Conservation (phyloP, 2,797 vertebrate genomes). For the Champsocephalus gunnari region DNA sequence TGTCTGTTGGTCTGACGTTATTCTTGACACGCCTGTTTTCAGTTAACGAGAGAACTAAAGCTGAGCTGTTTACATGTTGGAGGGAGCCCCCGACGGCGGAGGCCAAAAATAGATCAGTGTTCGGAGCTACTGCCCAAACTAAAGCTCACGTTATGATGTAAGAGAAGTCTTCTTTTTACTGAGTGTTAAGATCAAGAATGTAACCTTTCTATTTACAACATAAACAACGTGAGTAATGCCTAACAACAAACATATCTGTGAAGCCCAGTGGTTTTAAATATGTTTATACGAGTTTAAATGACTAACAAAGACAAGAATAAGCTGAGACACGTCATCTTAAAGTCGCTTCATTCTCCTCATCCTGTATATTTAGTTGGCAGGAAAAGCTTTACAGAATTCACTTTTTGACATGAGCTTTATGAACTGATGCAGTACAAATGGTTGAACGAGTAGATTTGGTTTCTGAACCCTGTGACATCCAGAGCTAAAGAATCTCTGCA, state of each 20-base stretch:
- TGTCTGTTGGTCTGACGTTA: not conserved
- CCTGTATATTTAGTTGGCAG: not conserved
- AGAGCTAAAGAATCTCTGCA: not conserved
- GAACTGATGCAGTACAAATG: no score
- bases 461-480: not conserved
- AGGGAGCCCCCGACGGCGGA: not conserved
- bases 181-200: not conserved
- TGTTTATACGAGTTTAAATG: not conserved
- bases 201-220: not conserved
- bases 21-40: slow-evolving; percentile 7
- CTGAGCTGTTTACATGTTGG: not conserved
- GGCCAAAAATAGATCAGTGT: slow-evolving; percentile 3
- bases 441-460: no score
- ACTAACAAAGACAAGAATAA: not conserved
- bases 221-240: slow-evolving; percentile 7
- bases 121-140: not conserved
- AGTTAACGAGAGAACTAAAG: not conserved
- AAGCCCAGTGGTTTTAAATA: not conserved
- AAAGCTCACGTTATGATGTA: not conserved
- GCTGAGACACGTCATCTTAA: not conserved
- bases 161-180: not conserved
- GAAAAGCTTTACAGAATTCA: not conserved
- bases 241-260: not conserved
- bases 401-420: not conserved
- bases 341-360: no score